Evolutionary conservation across 2,888 invertebrate species (phyloP).

Genomic region (Macrophya annulata): DNA sequence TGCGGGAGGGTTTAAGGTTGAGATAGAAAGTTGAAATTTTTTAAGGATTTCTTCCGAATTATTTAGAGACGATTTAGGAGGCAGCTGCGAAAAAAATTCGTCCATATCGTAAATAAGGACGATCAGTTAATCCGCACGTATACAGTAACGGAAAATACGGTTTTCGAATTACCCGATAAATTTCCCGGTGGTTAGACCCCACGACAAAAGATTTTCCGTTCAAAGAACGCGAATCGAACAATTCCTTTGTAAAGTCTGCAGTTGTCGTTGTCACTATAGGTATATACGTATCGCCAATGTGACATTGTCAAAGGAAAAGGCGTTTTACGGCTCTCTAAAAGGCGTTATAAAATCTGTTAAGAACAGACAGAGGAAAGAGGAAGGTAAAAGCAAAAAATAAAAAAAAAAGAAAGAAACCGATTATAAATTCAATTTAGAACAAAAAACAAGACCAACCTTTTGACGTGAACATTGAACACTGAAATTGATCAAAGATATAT

Average conservation of each 20-base stretch:
- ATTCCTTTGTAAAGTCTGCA: slow-evolving; percentile 4
- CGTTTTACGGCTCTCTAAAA: background rate
- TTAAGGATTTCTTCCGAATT: too few species aligned
- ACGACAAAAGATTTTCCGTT: background rate
- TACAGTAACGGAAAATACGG: background rate
- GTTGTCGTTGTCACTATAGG: background rate
- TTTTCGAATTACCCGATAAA: background rate
- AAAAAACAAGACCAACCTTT: background rate
- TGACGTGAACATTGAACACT: background rate
- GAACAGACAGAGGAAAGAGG: background rate
- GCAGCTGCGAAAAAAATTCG: too few species aligned
- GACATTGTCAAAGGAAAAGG: slow-evolving; percentile 20
- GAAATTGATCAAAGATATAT: slow-evolving; percentile 31
- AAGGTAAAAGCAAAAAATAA: background rate
- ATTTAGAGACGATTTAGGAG: too few species aligned
- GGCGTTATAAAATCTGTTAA: background rate
- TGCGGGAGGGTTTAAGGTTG: too few species aligned
- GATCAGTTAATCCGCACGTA: background rate
- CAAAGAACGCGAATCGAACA: background rate
- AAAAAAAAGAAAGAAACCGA: background rate
- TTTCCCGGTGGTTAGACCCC: background rate
- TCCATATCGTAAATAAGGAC: too few species aligned
- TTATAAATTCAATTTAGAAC: background rate
- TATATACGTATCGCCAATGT: background rate
- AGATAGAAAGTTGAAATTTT: too few species aligned